Percentiles rank a stretch among this genome's conserved stretches.
These are phyloP conservation scores for Etheostoma nigrum DNA, from an alignment of 2,797 vertebrate genomes.

Conservation along the genomic window DNA sequence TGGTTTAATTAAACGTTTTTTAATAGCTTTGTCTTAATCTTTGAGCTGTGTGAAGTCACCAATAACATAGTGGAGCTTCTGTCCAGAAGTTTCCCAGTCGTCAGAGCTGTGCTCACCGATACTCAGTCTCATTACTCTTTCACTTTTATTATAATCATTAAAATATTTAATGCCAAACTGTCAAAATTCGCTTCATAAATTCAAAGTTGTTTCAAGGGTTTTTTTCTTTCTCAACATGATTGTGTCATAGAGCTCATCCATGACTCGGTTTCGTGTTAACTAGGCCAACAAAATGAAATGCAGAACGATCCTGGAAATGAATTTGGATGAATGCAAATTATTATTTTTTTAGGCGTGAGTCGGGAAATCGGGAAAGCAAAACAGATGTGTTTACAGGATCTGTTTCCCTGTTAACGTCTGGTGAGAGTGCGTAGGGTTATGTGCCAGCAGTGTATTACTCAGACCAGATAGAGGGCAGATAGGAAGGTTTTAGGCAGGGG, in stretches of 20 bases:
- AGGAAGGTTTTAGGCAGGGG: conserved; percentile 14
- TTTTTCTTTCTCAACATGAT: too few relatives aligned
- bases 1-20: neutral
- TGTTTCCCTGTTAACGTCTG: conserved; percentile 20
- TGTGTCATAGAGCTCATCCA: neutral
- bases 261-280: conserved; percentile 11
- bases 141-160: neutral
- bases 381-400: conserved; percentile 56
- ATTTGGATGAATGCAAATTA: conserved; percentile 71
- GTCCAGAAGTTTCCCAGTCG: neutral
- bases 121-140: conserved; percentile 8
- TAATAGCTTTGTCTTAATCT: neutral
- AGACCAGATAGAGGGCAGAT: conserved; percentile 27
- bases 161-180: neutral
- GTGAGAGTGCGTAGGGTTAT: conserved; percentile 18
- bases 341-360: conserved; percentile 51
- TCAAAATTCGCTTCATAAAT: fast-evolving
- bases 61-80: neutral
- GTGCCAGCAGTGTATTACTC: conserved; percentile 16
- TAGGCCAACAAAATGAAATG: conserved; percentile 39
- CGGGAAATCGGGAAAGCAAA: conserved; percentile 44
- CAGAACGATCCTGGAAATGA: conserved; percentile 25
- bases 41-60: neutral
- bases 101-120: too few relatives aligned
- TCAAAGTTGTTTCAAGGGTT: neutral